phyloP scores from a whole-genome alignment of 2,113 vertebrate genomes.

The Oceanodroma tethys region DNA sequence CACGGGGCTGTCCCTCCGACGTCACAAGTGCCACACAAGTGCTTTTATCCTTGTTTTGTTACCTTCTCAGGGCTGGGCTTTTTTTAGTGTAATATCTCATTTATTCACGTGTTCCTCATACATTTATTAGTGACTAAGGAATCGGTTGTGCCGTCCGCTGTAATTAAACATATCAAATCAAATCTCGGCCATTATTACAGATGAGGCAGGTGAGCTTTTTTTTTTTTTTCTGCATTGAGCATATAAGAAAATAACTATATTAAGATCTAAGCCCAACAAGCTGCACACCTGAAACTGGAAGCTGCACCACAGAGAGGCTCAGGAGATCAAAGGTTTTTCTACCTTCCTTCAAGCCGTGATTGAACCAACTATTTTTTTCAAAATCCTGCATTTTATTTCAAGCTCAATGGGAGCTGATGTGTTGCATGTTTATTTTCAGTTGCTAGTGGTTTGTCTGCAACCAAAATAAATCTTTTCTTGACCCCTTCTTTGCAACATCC shows the following conservation, averaged over 20 bases:
- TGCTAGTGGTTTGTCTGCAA: neutral
- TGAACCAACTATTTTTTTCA: conserved; percentile 3
- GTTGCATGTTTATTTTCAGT: conserved; percentile 23
- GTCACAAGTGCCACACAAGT: neutral
- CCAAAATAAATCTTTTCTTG: conserved; percentile 8
- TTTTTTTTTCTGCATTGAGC: neutral
- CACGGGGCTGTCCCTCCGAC: rapidly evolving
- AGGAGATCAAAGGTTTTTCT: conserved; percentile 27
- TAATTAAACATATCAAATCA: neutral
- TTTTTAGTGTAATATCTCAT: neutral
- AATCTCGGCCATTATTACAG: neutral
- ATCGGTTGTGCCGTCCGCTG: neutral
- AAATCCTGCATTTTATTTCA: conserved; percentile 41
- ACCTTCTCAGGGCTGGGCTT: neutral
- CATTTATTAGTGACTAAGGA: neutral
- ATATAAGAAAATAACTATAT: neutral
- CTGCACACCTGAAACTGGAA: neutral
- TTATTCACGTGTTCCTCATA: neutral
- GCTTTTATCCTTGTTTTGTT: neutral
- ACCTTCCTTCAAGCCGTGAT: conserved; percentile 38
- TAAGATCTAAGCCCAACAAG: neutral
- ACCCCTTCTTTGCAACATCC: neutral
- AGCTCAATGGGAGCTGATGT: neutral
- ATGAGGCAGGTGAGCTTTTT: neutral
- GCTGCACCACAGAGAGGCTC: neutral